Evolutionary conservation across 2,797 vertebrate genomes (phyloP).

Genomic region (Acanthiza pusilla): DNA sequence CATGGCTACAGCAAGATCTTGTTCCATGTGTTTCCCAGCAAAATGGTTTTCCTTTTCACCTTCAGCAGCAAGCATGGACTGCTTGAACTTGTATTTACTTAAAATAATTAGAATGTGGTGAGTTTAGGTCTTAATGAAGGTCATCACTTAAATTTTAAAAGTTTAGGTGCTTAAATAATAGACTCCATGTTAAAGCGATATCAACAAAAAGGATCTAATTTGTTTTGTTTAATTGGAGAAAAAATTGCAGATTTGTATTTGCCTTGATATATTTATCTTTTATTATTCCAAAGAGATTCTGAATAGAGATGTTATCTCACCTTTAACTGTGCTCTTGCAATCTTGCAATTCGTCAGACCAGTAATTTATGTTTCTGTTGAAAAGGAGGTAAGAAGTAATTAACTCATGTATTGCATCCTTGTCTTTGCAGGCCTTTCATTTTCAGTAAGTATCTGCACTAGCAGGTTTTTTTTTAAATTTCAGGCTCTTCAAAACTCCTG

Average conservation of each 20-base stretch:
- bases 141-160: neutral
- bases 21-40: neutral
- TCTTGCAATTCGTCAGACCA: neutral
- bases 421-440: neutral
- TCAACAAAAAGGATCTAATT: neutral
- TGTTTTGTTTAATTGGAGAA: neutral
- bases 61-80: neutral
- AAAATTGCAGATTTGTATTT: neutral
- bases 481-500: neutral
- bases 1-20: neutral
- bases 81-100: neutral
- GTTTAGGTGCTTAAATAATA: neutral
- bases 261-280: neutral
- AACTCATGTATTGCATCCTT: neutral
- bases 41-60: neutral
- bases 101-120: neutral
- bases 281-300: neutral
- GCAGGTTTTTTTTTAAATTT: neutral
- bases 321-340: neutral
- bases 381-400: neutral
- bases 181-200: neutral
- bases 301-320: neutral
- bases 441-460: neutral
- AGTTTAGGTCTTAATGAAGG: neutral
- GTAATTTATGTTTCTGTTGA: constrained; percentile 9